Base-by-base conservation (phyloP, 2,888 invertebrate genomes). In the Oscheius sp. region DNA sequence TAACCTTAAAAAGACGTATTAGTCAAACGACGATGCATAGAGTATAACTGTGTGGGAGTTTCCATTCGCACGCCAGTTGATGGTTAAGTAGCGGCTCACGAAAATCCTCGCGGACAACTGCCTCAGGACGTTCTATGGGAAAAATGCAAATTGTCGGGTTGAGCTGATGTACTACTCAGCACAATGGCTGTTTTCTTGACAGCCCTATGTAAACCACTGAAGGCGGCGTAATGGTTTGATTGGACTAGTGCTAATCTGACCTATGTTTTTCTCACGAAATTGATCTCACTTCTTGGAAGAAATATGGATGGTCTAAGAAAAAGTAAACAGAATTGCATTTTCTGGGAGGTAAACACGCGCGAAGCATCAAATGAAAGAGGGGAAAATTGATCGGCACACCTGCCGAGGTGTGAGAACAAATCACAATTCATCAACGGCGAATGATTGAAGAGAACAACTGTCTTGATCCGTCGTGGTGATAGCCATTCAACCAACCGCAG, bases 381-480 rank as follows among this genome's bases (percentile, higher is more conserved):
- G 58, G 27, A 34, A 64, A 33, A 64, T 64, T 48, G 64, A 64
- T 64, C 45, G 50, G 48, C 29, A 46, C 45, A 64, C 48, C 48
- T 64, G 64, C 48, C 45, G 48, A 48, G 50, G 64, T 64, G 64
- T 48, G 46, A 48, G 64, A 29, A 64, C 48, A 48, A 46, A 50
- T 64, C 64, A 64, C 64, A 46, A 64, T 64, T 64, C 50, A 64
- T 64, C 64, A 64, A 46, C 45, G 31, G 50, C 29, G 31, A 64
- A 64, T 64, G 64, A 64, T 64, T 64, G 64, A 64, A 27, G 64
- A 64, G 64, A 64, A 64, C 64, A 64, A 64, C 64, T 64, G 64
- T 48, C 64, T 42, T 61, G 61, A 61, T 61, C 61, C 61, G 61
- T 42, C 58, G 58, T 8, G 61, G n/a, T 61, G 61, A 61, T 61